phyloP scores from a whole-genome alignment of 2,797 vertebrate genomes.

The Rallus crepitans region DNA sequence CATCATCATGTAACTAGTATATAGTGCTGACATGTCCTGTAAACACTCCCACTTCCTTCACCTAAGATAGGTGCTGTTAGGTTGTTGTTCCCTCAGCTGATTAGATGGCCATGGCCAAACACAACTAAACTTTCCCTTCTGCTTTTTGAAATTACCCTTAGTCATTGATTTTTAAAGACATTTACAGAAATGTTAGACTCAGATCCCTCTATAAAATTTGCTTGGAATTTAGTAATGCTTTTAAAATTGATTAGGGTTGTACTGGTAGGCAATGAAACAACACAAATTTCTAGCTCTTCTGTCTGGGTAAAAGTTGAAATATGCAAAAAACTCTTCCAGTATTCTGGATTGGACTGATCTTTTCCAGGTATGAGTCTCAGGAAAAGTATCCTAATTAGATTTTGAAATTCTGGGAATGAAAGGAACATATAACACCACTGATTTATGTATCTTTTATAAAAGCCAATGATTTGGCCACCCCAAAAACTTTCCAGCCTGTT shows the following conservation, averaged over 20 bases:
- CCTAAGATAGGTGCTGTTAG: background rate
- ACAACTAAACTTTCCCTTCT: background rate
- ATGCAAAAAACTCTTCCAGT: background rate
- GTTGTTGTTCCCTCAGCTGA: background rate
- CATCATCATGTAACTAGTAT: background rate
- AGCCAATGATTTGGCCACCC: rapidly evolving
- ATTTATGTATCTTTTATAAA: background rate
- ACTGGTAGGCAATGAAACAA: background rate
- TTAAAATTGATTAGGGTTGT: background rate
- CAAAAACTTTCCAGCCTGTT: background rate
- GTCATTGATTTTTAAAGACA: background rate
- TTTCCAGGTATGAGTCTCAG: background rate
- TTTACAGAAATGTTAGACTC: background rate
- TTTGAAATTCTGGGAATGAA: background rate
- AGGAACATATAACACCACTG: background rate
- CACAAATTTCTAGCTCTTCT: background rate
- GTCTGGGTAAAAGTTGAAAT: background rate
- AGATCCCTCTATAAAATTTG: background rate
- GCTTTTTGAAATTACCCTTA: background rate
- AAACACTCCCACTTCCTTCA: background rate
- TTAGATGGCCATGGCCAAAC: background rate
- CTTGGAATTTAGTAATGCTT: background rate
- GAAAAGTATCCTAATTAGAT: background rate
- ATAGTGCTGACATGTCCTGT: background rate
- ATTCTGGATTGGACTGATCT: background rate